phyloP scores from a whole-genome alignment of 2,113 vertebrate genomes.

The Diphyllodes magnificus region DNA sequence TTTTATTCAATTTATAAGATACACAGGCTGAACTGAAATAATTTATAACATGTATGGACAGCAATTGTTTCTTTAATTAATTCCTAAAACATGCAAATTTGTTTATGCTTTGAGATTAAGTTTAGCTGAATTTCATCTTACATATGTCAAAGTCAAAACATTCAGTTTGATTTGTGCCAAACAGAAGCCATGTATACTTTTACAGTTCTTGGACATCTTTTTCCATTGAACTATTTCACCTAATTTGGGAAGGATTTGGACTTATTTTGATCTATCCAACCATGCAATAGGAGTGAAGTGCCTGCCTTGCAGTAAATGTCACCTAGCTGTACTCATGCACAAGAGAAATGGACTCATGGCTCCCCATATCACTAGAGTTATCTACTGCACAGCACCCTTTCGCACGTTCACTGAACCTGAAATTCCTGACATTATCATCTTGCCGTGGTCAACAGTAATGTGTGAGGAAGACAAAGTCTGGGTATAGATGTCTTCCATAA shows the following conservation, averaged over 20 bases:
- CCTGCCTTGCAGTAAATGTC: not conserved
- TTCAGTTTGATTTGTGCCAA: not conserved
- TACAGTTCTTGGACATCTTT: not conserved
- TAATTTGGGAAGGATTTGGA: not conserved
- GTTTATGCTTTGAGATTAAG: not conserved
- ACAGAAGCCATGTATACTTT: not conserved
- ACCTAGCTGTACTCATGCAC: not conserved
- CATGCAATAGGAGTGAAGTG: not conserved
- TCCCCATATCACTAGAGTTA: not conserved
- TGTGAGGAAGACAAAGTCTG: not conserved
- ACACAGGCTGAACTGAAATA: not conserved
- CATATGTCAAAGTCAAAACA: not conserved
- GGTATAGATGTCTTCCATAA: not conserved
- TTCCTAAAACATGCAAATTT: not conserved
- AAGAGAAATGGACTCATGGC: not conserved
- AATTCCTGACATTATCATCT: not conserved
- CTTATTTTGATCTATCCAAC: not conserved
- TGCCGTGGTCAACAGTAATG: not conserved
- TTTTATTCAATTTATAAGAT: not conserved
- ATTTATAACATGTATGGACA: not conserved
- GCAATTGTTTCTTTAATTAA: not conserved
- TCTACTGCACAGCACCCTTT: not conserved
- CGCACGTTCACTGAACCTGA: not conserved
- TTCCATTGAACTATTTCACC: not conserved
- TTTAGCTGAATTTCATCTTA: not conserved